Base-by-base conservation (phyloP, 2,888 invertebrate species). In the Pomacea canaliculata region DNA sequence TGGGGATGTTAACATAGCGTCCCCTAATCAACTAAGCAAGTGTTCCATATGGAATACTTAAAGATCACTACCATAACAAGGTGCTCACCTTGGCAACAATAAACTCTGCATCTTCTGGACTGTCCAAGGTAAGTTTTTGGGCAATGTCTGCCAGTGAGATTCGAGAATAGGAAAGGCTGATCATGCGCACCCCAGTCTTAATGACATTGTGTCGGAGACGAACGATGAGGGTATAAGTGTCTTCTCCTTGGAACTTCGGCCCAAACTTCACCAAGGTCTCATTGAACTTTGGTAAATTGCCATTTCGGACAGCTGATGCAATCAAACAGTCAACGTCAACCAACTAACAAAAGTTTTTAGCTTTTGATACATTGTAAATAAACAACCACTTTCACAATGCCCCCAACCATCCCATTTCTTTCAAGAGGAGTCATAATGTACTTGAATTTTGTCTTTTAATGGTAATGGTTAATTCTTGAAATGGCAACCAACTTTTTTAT, bases 121-220 rank as follows among this genome's bases (percentile, higher is more conserved):
- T 97, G 90, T 98, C 98, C 70, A 99, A 92, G 62, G 96, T 95
- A 79, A 99, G 92, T 89, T 99, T 99, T 81, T 94, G 94, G 0
- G 98, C 98, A 87, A 99, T 97, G 90, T 99, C 98, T 81, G 94
- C 94, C 0, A 99, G 95, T 7, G 97, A 97, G 87, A 99, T 99
- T 80, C 97, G 94, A 0, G 98, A 98, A 91, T 99, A 99, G 0
- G 98, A 98, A 51, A 97, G 91, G 1, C 97, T 98, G 91, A 99
- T 99, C 71, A 97, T 96, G 62, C 98, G 94, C 75, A 99, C 96
- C 0, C 98, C 98, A 18, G 99, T 99, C 92, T 99, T 99, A 87
- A 99, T 99, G 1, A 99, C 99, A 92, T 99, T 99, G 91, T 99
- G 99, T 75, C 98, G 94, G 76, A 99, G 93, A 80, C 99, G 95